These are phyloP conservation scores for Platynereis dumerilii DNA, from an alignment of 2,888 invertebrate genomes.

Conservation along the genomic window DNA sequence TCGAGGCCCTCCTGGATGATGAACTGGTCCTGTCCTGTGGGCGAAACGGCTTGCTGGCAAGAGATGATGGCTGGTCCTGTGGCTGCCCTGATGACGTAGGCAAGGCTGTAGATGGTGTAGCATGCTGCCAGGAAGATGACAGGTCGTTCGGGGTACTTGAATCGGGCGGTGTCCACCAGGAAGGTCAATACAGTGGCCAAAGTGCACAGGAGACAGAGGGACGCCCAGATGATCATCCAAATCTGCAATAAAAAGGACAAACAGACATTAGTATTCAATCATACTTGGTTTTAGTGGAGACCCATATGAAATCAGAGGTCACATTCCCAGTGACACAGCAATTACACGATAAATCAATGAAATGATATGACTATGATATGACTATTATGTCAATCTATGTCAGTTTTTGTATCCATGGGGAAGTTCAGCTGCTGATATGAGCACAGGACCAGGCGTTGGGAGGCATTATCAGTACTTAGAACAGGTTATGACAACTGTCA, in stretches of 20 bases:
- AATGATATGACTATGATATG: too few species aligned
- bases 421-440: too few species aligned
- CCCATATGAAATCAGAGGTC: too few species aligned
- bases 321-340: too few species aligned
- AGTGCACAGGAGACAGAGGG: slow-evolving; percentile 72
- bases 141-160: slow-evolving; percentile 65
- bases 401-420: too few species aligned
- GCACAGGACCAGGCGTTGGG: too few species aligned
- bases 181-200: slow-evolving; percentile 63
- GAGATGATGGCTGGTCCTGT: slow-evolving; percentile 57
- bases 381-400: too few species aligned
- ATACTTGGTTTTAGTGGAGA: too few species aligned
- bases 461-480: too few species aligned
- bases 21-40: slow-evolving; percentile 57
- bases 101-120: slow-evolving; percentile 61
- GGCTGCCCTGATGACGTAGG: slow-evolving; percentile 63
- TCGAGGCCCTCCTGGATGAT: slow-evolving; percentile 66
- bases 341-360: too few species aligned
- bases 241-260: slow-evolving; percentile 60
- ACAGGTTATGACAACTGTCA: too few species aligned
- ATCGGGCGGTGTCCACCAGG: slow-evolving; percentile 62
- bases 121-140: slow-evolving; percentile 64
- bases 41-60: slow-evolving; percentile 69
- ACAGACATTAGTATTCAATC: too few species aligned
- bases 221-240: slow-evolving; percentile 80